Conservation (phyloP, 2,113 vertebrate genomes). For the Thunnus thynnus region DNA sequence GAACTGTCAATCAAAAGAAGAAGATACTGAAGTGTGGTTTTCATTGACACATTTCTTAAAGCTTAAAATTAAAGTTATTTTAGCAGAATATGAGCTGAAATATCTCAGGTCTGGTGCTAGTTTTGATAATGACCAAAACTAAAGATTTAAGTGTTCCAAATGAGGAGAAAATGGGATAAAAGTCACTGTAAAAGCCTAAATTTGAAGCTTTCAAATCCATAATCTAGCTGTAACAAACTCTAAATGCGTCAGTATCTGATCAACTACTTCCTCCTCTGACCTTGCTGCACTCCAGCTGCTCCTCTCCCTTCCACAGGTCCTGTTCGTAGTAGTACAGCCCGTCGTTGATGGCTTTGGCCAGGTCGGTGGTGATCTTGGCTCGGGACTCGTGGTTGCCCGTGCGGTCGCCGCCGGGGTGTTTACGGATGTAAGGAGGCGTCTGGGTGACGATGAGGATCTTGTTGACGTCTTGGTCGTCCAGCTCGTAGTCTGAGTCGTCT, state of each 20-base stretch:
- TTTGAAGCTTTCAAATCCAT: too few relatives aligned
- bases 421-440: slow-evolving; percentile 94
- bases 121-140: too few relatives aligned
- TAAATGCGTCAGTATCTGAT: too few relatives aligned
- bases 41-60: too few relatives aligned
- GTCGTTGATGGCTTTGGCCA: slow-evolving; percentile 97
- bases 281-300: slow-evolving; percentile 90
- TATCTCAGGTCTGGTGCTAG: too few relatives aligned
- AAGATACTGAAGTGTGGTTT: too few relatives aligned
- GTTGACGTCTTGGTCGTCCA: slow-evolving; percentile 96
- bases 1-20: neutral
- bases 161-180: too few relatives aligned
- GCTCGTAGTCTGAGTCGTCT: slow-evolving; percentile 96
- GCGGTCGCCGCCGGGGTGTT: slow-evolving; percentile 94
- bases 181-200: too few relatives aligned
- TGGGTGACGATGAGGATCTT: slow-evolving; percentile 99
- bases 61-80: too few relatives aligned
- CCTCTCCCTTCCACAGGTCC: slow-evolving; percentile 92
- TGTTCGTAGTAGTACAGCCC: slow-evolving; percentile 98
- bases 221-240: too few relatives aligned
- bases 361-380: slow-evolving; percentile 92
- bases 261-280: slow-evolving; percentile 77
- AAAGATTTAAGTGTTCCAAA: too few relatives aligned
- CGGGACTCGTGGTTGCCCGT: slow-evolving; percentile 96
- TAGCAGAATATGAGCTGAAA: too few relatives aligned